Base-by-base conservation (phyloP, 2,797 vertebrate genomes). In the Sternarchorhynchus goeldii region DNA sequence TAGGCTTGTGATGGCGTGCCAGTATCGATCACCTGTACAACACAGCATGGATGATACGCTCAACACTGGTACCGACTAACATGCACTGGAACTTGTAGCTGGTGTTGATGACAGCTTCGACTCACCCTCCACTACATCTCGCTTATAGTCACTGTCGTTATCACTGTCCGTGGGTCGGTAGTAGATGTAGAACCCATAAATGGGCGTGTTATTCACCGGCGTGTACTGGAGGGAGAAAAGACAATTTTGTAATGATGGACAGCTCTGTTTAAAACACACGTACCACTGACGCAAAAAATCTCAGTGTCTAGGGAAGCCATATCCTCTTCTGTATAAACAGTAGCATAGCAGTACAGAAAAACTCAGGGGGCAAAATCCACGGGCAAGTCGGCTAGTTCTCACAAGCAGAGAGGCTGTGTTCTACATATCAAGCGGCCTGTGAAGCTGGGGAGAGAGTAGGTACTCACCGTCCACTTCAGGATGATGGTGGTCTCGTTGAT, bases 151-250 rank as follows among this genome's bases (percentile, higher is more conserved):
- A 0, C 95, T 98, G 89, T 99, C 98, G 0, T 99, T 99, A 90
- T 99, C 98, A 1, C 98, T 99, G 92, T 99, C 98, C 0, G 97
- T 99, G 29, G 98, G 98, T 39, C 98, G 96, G 88, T 99, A 99
- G 88, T 95, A 98, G 89, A 99, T 97, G 88, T 98, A 98, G 91
- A 99, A 99, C 73, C 98, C 96, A 0, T 98, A 97, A 88, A 99
- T 98, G 53, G 97, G 96, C 0, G 98, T 99, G 93, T 98, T 98
- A 91, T 98, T 99, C 74, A 96, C 93, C 5, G 97, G 91, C 8
- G 94, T 93, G 82, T 98, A 99, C 97, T 99, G 86, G 53, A 53
- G 55, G 59, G 16, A 77, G 2, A 79, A 66, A 55, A 70, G 45
- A n/a, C 21, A 45, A n/a, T 34, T 18, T 39, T 62, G 67, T 4